These are phyloP conservation scores for Platycnemis pennipes DNA, from an alignment of 2,888 invertebrate genomes.

Conservation along the genomic window DNA sequence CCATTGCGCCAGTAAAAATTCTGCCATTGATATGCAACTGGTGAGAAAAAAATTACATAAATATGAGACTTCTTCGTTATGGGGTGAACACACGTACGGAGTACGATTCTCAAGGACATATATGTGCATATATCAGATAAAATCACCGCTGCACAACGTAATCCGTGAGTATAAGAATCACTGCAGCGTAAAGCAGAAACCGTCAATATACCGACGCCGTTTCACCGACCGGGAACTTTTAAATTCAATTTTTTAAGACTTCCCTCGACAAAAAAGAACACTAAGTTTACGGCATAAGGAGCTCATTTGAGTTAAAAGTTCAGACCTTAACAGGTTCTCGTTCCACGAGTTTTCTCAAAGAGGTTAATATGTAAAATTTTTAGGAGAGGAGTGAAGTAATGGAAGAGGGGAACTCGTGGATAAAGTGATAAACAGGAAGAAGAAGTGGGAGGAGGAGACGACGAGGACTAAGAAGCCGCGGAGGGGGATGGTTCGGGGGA, in stretches of 20 bases:
- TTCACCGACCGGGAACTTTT: background rate
- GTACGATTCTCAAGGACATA: conserved; percentile 6
- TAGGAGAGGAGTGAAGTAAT: background rate
- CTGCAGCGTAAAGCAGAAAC: background rate
- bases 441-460: background rate
- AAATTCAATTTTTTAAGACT: background rate
- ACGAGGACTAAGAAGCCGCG: background rate
- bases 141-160: background rate
- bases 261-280: background rate
- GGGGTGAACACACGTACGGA: background rate
- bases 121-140: background rate
- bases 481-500: background rate
- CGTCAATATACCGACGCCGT: background rate
- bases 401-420: background rate
- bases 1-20: background rate
- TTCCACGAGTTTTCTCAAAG: background rate
- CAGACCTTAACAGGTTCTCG: background rate
- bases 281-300: background rate
- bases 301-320: background rate
- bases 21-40: background rate
- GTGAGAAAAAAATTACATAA: background rate
- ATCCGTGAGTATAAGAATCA: background rate
- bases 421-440: background rate
- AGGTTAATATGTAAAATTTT: background rate
- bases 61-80: background rate